Conservation (phyloP, 2,113 vertebrate species). For the Neolamprologus caudopunctatus region DNA sequence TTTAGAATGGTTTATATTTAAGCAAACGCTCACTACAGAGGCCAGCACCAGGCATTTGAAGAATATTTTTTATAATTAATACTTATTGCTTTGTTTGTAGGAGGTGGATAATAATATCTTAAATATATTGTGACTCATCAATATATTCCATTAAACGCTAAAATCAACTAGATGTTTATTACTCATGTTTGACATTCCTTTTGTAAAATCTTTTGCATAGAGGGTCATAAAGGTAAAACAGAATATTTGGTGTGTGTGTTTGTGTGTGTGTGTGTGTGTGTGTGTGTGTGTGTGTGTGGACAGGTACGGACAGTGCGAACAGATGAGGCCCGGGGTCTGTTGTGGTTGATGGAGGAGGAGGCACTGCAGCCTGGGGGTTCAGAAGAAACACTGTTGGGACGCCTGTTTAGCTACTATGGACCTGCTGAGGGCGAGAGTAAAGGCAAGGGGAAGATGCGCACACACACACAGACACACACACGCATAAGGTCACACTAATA, state of each 20-base stretch:
- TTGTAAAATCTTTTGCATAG: neutral
- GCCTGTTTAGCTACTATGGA: slow-evolving; percentile 92
- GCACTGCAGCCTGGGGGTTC: slow-evolving; percentile 80
- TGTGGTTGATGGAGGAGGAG: slow-evolving; percentile 97
- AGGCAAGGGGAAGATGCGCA: slow-evolving; percentile 62
- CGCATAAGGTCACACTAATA: neutral
- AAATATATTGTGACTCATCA: neutral
- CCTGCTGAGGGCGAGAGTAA: slow-evolving; percentile 84
- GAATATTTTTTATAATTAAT: neutral
- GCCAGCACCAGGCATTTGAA: neutral
- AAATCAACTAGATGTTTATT: neutral
- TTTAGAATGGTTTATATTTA: neutral
- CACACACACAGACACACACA: neutral
- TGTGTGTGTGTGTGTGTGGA: neutral
- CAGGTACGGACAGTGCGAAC: slow-evolving; percentile 82
- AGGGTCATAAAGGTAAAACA: neutral
- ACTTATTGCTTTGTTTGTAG: neutral
- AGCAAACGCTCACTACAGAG: neutral
- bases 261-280: neutral
- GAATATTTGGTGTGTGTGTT: neutral
- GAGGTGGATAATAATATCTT: neutral
- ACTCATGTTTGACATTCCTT: neutral
- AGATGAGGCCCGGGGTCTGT: slow-evolving; percentile 85
- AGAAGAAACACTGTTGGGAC: slow-evolving; percentile 80
- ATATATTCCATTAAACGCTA: neutral